Evolutionary conservation across 2,113 vertebrate genomes (phyloP), one percentile per base, ranked within the genome.

Genomic region (Morone chrysops): DNA sequence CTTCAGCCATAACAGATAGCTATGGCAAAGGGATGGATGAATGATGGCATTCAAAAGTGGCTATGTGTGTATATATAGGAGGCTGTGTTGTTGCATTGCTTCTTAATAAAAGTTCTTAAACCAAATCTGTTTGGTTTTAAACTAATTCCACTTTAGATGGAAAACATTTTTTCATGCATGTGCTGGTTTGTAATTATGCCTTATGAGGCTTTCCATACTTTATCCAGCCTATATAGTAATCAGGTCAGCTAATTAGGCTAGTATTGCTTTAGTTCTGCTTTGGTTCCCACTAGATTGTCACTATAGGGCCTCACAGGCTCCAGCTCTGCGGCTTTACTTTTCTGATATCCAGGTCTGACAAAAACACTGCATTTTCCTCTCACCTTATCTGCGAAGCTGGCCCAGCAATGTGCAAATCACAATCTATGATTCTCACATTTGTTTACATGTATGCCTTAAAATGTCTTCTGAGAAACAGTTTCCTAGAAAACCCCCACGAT

Each of bases 161-260:
- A 76, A 22, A 53, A 38, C 25, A 6, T 9, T 9, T 74, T 61
- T 48, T 72, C 50, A 25, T 38, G 36, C 80, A 20, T 75, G 50
- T 70, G 74, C 63, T 59, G 48, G 65, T 68, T 71, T 75, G 80
- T 82, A 36, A 83, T 81, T 66, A 70, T 40, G 80, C 57, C 67
- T 77, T 78, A 60, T 47, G 66, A 87, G 66, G 50, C 62, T 70
- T 81, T 70, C 87, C 82, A 84, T 88, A 83, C 85, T 88, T 89
- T 81, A 83, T 88, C 78, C 83, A 79, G 85, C 88, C 80, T 81
- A 53, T 91, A 80, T 84, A 84, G 82, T 92, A 94, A 94, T 92
- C 91, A 91, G 93, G 92, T 90, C 93, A 91, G 87, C 84, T 93
- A 93, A 93, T 94, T 93, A 93, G 92, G 93, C 93, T 93, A 88